Base-by-base conservation (phyloP, 2,888 invertebrate genomes). In the Drosophila helvetica region DNA sequence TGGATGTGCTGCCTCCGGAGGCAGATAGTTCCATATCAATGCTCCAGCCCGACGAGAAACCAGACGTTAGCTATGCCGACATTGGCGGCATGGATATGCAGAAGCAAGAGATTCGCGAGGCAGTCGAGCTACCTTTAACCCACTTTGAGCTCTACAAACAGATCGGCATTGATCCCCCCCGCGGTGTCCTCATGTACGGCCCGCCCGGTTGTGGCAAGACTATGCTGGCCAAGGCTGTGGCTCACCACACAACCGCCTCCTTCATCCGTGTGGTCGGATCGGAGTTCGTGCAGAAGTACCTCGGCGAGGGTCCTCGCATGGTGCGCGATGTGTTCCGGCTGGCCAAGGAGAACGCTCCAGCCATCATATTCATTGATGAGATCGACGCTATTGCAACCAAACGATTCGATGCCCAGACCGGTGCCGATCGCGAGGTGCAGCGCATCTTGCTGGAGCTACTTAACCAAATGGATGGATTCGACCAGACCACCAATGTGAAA, bases 21-120 rank as follows among this genome's bases (percentile, higher is more conserved):
- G 99, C 99, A 1, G 99, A 99, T 92, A 98, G 98, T 80, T 99
- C 98, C 46, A 99, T 99, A 79, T 98, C 99, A 60, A 99, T 99
- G 99, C 93, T 99, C 69, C 96, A 97, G 93, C 96, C 91, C 94
- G 99, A 99, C 94, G 99, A 99, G 92, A 99, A 99, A 90, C 99
- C 99, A 0, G 99, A 99, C 92, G 98, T 99, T 8, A 95, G 96
- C 72, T 99, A 99, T 92, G 95, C 97, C 6, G 99, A 99, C 90
- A 99, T 99, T 90, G 99, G 99, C 92, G 99, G 99, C 42, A 97
- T 99, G 97, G 99, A 99, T 92, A 98, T 99, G 94, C 99, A 99
- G 92, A 99, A 99, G 90, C 99, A 99, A 91, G 99, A 99, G 92
- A 99, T 99, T 84, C 93, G 98, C 60, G 99, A 99, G 92, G 99